phyloP scores from a whole-genome alignment of 1,140 invertebrate genomes.

The Ptiloglossa arizonensis region DNA sequence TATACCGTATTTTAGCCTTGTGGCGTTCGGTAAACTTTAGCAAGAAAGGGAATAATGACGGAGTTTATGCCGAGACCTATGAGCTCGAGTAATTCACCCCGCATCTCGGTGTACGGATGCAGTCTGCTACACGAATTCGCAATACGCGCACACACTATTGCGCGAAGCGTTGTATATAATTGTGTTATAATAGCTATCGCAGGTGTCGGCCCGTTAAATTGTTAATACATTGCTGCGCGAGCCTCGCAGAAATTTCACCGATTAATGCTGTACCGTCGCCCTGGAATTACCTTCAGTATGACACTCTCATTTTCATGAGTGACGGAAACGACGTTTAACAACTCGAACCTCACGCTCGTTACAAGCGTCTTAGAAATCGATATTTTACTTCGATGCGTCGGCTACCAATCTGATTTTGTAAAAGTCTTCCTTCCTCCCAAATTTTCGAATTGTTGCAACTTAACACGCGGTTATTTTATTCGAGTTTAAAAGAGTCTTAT shows the following conservation, averaged over 20 bases:
- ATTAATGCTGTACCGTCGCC: constrained; percentile 55
- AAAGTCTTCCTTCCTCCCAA: too few species aligned
- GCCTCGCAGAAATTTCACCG: constrained; percentile 59
- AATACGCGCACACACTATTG: constrained; percentile 6
- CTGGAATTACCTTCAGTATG: neutral
- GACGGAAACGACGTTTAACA: neutral
- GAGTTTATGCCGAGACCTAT: constrained; percentile 17
- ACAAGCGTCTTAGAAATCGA: neutral
- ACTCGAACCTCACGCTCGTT: neutral
- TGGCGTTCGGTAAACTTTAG: constrained; percentile 11
- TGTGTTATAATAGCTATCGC: constrained; percentile 78
- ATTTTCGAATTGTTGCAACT: too few species aligned
- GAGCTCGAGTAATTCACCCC: constrained; percentile 21
- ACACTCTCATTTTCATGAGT: constrained; percentile 13
- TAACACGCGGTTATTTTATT: too few species aligned
- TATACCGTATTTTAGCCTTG: neutral
- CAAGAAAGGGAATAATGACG: constrained; percentile 35
- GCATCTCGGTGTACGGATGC: constrained; percentile 17
- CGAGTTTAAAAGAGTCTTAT: too few species aligned
- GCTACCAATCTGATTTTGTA: neutral
- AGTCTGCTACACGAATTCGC: constrained; percentile 15
- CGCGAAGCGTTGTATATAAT: constrained; percentile 67
- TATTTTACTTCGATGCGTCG: neutral
- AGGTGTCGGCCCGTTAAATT: constrained; percentile 77
- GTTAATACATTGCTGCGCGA: constrained; percentile 69